A percentile compares a stretch with the other conserved stretches of the same genome.
Evolutionary conservation across 92 coral and sea anemone genomes (phyloP).

Genomic region (Paragorgia papillata): DNA sequence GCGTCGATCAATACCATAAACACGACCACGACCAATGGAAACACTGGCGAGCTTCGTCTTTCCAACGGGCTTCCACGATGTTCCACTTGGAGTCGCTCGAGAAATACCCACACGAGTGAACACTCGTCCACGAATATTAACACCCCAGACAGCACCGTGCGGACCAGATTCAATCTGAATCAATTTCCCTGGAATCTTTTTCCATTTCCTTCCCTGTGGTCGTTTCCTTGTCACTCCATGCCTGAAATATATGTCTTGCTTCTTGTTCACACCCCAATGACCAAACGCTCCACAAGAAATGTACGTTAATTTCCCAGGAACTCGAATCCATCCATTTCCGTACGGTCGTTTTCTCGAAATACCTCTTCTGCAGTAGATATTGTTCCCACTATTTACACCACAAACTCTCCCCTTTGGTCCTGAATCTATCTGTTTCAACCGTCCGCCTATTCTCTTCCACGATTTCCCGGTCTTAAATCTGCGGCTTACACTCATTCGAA

Average conservation of each 20-base stretch:
- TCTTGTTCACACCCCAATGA: slow-evolving; percentile 26
- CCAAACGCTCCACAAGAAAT: slow-evolving; percentile 31
- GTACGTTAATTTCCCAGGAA: slow-evolving; percentile 17
- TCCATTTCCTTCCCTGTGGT: slow-evolving; percentile 33
- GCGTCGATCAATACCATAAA: slow-evolving; percentile 13
- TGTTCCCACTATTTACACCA: slow-evolving; percentile 37
- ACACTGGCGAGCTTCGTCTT: slow-evolving; percentile 5
- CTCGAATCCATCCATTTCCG: neutral
- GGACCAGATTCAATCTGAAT: slow-evolving; percentile 36
- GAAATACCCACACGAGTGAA: slow-evolving; percentile 11
- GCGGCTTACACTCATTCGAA: neutral
- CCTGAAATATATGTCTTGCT: slow-evolving; percentile 6
- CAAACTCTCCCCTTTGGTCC: slow-evolving; percentile 51
- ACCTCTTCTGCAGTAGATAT: slow-evolving; percentile 40
- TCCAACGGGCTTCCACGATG: neutral
- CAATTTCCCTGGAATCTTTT: neutral
- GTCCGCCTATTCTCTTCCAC: neutral
- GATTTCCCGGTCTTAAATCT: neutral
- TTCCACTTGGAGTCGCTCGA: neutral
- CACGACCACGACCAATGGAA: slow-evolving; percentile 21
- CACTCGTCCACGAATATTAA: neutral
- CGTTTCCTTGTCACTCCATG: neutral
- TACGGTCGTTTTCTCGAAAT: neutral
- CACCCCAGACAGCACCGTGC: slow-evolving; percentile 32
- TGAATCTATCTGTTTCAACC: slow-evolving; percentile 45